phyloP scores from a whole-genome alignment of 1,140 invertebrate genomes.

The Reticulitermes speratus region DNA sequence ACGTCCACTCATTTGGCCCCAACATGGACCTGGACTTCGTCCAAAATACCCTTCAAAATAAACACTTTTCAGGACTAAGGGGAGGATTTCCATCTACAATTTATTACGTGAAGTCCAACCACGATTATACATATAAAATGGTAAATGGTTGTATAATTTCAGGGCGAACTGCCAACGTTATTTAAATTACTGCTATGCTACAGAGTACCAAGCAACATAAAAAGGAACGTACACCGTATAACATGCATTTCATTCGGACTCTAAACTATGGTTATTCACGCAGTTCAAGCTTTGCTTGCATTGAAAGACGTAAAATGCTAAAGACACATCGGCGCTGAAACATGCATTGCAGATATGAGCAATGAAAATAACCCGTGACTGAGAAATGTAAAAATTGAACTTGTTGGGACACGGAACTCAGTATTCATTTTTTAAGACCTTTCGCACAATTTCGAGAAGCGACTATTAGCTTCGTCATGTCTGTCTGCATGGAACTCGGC shows the following conservation, averaged over 20 bases:
- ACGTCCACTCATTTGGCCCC: background rate
- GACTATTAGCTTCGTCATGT: too few relatives aligned
- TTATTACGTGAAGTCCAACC: background rate
- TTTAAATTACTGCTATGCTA: background rate
- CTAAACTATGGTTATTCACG: background rate
- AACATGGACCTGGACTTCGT: background rate
- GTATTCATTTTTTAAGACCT: background rate
- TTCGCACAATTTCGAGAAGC: too few relatives aligned
- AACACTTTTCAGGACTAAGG: background rate
- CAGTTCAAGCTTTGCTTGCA: background rate
- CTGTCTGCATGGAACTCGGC: too few relatives aligned
- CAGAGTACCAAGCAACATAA: background rate
- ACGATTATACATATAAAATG: background rate
- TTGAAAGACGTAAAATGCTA: background rate
- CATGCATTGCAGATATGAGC: background rate
- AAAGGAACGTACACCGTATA: background rate
- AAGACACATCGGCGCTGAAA: background rate
- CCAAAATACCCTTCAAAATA: slow-evolving; percentile 5
- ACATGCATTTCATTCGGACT: background rate
- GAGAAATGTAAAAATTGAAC: background rate
- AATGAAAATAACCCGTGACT: background rate
- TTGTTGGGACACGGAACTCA: background rate
- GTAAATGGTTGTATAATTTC: slow-evolving; percentile 6
- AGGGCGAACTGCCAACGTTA: background rate
- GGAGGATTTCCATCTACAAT: background rate